A percentile compares a stretch with the other conserved stretches of the same genome.
phyloP scores from a whole-genome alignment of 2,888 invertebrate species.

The Pammene fasciana region DNA sequence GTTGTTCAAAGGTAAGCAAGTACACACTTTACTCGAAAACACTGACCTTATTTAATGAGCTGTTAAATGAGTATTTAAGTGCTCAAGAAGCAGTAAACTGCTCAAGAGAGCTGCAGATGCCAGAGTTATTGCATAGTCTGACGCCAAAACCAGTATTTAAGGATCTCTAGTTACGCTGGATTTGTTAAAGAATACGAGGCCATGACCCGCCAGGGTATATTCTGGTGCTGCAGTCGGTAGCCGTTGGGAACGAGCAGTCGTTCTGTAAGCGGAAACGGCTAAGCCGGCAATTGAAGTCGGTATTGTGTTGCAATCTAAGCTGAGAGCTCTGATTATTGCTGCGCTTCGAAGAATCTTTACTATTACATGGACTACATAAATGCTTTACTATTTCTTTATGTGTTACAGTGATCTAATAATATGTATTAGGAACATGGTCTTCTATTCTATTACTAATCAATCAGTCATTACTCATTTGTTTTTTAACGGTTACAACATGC shows the following conservation, averaged over 20 bases:
- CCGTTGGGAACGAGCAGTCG: neutral
- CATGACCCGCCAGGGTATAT: neutral
- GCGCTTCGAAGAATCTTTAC: slow-evolving; percentile 3
- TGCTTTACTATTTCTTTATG: neutral
- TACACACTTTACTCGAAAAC: neutral
- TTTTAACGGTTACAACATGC: too few species aligned
- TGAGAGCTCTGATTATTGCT: neutral
- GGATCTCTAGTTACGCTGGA: neutral
- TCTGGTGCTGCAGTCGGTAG: neutral
- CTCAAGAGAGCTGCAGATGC: slow-evolving; percentile 24
- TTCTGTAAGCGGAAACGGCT: slow-evolving; percentile 7
- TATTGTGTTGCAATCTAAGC: slow-evolving; percentile 30
- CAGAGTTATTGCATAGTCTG: neutral
- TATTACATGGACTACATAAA: slow-evolving; percentile 1
- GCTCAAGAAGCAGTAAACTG: slow-evolving; percentile 6
- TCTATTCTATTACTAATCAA: too few species aligned
- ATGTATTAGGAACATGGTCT: too few species aligned
- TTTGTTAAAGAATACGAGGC: neutral
- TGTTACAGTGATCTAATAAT: neutral
- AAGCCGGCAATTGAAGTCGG: slow-evolving; percentile 34
- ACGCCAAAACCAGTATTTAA: neutral
- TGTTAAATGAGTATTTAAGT: slow-evolving; percentile 22
- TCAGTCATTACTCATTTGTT: too few species aligned
- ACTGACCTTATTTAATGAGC: slow-evolving; percentile 17
- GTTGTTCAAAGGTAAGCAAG: neutral